A percentile compares a stretch with the other conserved stretches of the same genome.
phyloP scores from a whole-genome alignment of 1,140 invertebrate genomes.

The Reticulitermes speratus region DNA sequence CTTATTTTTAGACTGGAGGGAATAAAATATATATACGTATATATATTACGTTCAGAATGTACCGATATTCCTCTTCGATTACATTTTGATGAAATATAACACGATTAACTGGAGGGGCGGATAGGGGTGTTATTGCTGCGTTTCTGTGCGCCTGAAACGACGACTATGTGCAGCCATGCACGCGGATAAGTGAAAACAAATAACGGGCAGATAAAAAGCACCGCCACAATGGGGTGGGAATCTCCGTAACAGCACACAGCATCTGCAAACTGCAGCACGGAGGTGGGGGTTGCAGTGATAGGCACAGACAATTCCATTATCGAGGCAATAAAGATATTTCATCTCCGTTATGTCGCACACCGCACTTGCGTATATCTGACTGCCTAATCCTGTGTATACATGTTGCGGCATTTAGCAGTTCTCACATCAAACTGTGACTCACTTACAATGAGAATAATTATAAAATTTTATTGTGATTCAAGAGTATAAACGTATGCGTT shows the following conservation, averaged over 20 bases:
- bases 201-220: neutral
- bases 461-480: too few species aligned
- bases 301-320: neutral
- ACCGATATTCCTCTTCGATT: slow-evolving; percentile 4
- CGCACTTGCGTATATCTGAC: neutral
- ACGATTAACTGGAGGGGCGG: neutral
- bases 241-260: too few species aligned
- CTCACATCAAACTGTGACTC: too few species aligned
- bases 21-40: slow-evolving; percentile 10
- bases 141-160: neutral
- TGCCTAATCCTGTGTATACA: neutral
- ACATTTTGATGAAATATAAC: slow-evolving; percentile 13
- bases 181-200: neutral
- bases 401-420: neutral
- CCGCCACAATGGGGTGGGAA: neutral
- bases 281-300: neutral
- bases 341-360: neutral
- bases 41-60: neutral
- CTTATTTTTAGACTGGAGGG: neutral
- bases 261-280: too few species aligned
- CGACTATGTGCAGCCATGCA: too few species aligned
- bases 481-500: too few species aligned
- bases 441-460: too few species aligned
- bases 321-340: slow-evolving; percentile 16
- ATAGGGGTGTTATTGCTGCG: too few species aligned